Conservation (phyloP, 2,888 invertebrate genomes). For the Brenthis daphne region DNA sequence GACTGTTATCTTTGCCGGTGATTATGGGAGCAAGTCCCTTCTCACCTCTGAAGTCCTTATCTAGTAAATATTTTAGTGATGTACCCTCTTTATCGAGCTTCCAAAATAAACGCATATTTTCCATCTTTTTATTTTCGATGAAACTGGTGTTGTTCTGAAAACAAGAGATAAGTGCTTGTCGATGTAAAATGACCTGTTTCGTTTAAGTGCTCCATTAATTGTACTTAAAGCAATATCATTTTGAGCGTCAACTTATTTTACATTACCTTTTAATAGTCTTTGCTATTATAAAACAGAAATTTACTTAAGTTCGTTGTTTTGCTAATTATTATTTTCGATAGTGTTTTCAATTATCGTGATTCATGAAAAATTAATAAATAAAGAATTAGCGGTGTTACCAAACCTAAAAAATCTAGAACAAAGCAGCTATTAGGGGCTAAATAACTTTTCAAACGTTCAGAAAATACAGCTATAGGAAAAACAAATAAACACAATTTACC, state of each 20-base stretch:
- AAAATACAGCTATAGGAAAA: constrained; percentile 24
- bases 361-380: not conserved
- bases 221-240: constrained; percentile 31
- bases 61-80: constrained; percentile 35
- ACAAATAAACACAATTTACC: constrained; percentile 30
- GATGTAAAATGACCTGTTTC: constrained; percentile 45
- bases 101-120: constrained; percentile 29
- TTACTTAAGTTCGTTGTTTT: constrained; percentile 3
- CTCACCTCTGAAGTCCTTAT: constrained; percentile 34
- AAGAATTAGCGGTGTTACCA: not conserved
- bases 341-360: not conserved
- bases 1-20: constrained; percentile 35
- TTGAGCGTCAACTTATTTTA: constrained; percentile 29
- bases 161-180: constrained; percentile 45
- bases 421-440: constrained; percentile 21
- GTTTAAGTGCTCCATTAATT: constrained; percentile 43
- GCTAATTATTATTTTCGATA: constrained; percentile 8
- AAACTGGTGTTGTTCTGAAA: constrained; percentile 34
- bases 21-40: constrained; percentile 34
- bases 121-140: constrained; percentile 30
- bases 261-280: constrained; percentile 16
- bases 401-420: constrained; percentile 11
- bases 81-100: constrained; percentile 30
- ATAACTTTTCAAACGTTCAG: constrained; percentile 26
- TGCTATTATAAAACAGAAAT: constrained; percentile 14